Conservation (phyloP, 2,888 invertebrate species). For the Hydriomena furcata region DNA sequence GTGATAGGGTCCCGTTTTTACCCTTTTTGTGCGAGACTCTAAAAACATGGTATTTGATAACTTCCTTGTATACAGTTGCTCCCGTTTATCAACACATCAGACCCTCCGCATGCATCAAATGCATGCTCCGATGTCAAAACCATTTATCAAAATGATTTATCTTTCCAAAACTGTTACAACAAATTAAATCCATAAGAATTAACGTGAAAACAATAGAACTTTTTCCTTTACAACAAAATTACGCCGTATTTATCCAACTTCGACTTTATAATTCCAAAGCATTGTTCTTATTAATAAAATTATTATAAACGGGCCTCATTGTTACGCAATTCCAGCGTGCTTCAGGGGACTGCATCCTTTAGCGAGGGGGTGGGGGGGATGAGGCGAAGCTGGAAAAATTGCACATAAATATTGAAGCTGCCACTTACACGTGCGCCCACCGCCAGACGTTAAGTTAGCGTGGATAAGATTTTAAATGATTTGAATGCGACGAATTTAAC, state of each 20-base stretch:
- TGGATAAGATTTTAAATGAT: slow-evolving; percentile 47
- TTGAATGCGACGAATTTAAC: not conserved
- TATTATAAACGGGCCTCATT: slow-evolving; percentile 70
- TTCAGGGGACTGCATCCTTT: slow-evolving; percentile 75
- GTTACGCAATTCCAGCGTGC: slow-evolving; percentile 68
- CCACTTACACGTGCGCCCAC: slow-evolving; percentile 83
- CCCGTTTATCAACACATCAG: too few species aligned
- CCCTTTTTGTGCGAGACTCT: too few species aligned
- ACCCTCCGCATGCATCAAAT: too few species aligned
- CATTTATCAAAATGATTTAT: too few species aligned
- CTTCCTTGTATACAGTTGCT: too few species aligned
- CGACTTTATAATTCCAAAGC: slow-evolving; percentile 26
- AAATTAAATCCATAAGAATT: too few species aligned
- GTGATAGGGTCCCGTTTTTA: too few species aligned
- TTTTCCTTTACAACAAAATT: slow-evolving; percentile 12
- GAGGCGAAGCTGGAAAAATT: slow-evolving; percentile 74
- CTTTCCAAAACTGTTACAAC: too few species aligned
- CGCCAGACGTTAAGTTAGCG: slow-evolving; percentile 44
- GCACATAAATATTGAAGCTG: slow-evolving; percentile 84
- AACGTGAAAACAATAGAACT: too few species aligned
- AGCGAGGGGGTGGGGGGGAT: slow-evolving; percentile 50
- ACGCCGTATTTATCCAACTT: not conserved
- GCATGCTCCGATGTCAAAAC: too few species aligned
- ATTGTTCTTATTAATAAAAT: slow-evolving; percentile 49
- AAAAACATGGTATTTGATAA: too few species aligned